phyloP scores from a whole-genome alignment of 2,888 invertebrate genomes.

The Amiota minor region DNA sequence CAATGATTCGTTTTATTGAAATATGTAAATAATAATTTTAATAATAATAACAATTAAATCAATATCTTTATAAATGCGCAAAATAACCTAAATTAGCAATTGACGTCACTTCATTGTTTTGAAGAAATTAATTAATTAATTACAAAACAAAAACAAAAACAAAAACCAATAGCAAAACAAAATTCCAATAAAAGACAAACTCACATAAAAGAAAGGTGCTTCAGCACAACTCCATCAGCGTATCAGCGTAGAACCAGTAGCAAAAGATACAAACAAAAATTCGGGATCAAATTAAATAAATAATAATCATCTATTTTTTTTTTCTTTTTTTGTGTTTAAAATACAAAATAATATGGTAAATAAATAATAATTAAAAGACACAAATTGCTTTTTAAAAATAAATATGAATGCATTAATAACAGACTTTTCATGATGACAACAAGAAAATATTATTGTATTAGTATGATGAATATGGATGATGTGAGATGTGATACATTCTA shows the following conservation, averaged over 20 bases:
- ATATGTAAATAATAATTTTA: too few relatives aligned
- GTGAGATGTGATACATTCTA: too few relatives aligned
- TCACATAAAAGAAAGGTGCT: too few relatives aligned
- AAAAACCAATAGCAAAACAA: background rate
- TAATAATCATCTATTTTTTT: too few relatives aligned
- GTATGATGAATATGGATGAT: too few relatives aligned
- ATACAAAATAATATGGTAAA: background rate
- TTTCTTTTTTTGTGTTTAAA: background rate
- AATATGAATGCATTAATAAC: conserved; percentile 20
- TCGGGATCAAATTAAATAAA: background rate
- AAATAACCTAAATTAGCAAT: background rate
- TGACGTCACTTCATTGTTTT: conserved; percentile 21
- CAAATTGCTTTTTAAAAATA: conserved; percentile 7
- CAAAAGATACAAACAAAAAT: conserved; percentile 28
- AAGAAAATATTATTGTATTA: too few relatives aligned
- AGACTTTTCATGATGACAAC: conserved; percentile 39
- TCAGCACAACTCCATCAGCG: too few relatives aligned
- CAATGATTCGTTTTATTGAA: background rate
- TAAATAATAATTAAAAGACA: conserved; percentile 6
- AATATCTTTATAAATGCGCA: conserved; percentile 7
- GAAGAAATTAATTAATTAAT: conserved; percentile 13
- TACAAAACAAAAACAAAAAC: background rate
- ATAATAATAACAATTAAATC: background rate
- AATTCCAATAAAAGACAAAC: background rate
- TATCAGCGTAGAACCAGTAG: conserved; percentile 61